These are phyloP conservation scores for Corydoras sp. DNA, from an alignment of 2,113 vertebrate species.

Conservation along the genomic window DNA sequence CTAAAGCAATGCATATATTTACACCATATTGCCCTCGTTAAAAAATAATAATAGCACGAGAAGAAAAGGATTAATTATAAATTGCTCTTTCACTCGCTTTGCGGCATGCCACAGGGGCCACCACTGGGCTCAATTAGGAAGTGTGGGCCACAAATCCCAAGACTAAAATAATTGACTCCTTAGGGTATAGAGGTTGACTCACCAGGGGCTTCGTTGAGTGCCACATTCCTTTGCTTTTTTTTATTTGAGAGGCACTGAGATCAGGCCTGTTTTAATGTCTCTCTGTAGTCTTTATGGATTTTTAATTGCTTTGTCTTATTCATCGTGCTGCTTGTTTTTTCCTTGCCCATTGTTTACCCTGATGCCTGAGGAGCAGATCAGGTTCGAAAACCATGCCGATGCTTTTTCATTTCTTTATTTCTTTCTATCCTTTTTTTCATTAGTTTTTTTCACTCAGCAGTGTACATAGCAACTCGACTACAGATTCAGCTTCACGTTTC, in stretches of 20 bases:
- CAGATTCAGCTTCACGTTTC: not conserved
- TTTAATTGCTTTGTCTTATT: conserved; percentile 54
- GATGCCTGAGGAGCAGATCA: conserved; percentile 23
- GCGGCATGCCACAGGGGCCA: conserved; percentile 56
- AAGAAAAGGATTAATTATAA: conserved; percentile 62
- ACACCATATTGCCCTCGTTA: no score
- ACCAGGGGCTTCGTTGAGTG: conserved; percentile 44
- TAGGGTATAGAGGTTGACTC: conserved; percentile 62
- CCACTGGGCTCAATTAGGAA: conserved; percentile 73
- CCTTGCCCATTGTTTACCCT: conserved; percentile 36
- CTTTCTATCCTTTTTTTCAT: conserved; percentile 22
- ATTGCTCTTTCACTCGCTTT: conserved; percentile 62
- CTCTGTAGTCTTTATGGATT: conserved; percentile 59
- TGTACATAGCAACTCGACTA: not conserved
- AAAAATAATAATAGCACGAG: no score
- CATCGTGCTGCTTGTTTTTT: conserved; percentile 46
- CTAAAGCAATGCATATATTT: no score
- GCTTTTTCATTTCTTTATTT: conserved; percentile 32
- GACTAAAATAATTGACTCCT: conserved; percentile 78
- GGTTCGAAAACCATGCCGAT: conserved; percentile 11
- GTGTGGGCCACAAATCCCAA: conserved; percentile 71
- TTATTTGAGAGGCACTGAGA: no score
- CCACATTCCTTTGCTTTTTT: no score
- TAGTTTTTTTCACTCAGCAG: conserved; percentile 30
- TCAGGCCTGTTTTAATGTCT: conserved; percentile 14